Base-by-base conservation (phyloP, 2,797 vertebrate species). In the Sternotherus odoratus region DNA sequence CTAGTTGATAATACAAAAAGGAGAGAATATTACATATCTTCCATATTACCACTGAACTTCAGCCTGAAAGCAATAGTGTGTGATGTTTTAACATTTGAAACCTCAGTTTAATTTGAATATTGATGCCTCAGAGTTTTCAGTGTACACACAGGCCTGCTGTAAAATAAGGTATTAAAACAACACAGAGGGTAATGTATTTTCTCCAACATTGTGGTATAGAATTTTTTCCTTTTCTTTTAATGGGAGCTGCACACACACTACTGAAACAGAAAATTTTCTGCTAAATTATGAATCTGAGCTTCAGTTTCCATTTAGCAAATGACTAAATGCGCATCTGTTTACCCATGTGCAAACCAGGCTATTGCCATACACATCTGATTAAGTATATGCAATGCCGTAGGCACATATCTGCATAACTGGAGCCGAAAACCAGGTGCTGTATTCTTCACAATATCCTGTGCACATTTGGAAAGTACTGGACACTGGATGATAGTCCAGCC, bases 11-110 rank as follows among this genome's bases (percentile, higher is more conserved):
- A 85, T 53, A 12, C 23, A 80, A 83, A 87, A 79, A 51, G 69
- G 6, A 86, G 39, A 94, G 12, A 11, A 83, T 87, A 83, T 19
- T 77, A 54, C 93, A 82, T 81, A 85, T 79, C 80, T 88, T 2
- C 51, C 8, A 5, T 33, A 3, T 72, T 77, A 23, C 28, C 13
- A 51, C 80, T 12, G 84, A 93, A 94, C 78, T 57, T 3, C 16
- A 83, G 8, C 1, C 60, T 53, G 9, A 17, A 60, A 79, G 4
- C 94, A 84, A 75, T 5, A 53, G 19, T 4, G 16, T 39, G 95
- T 74, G 4, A 2, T n/a, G 72, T 50, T 51, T 86, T 77, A 79
- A 12, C 15, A 4, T 39, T 80, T 89, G 26, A 24, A 12, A 69
- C 6, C 24, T 81, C 36, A 54, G 23, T 81, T 33, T 60, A 19